These are phyloP conservation scores for Argyresthia albistria DNA, from an alignment of 2,888 invertebrate species.

Conservation along the genomic window DNA sequence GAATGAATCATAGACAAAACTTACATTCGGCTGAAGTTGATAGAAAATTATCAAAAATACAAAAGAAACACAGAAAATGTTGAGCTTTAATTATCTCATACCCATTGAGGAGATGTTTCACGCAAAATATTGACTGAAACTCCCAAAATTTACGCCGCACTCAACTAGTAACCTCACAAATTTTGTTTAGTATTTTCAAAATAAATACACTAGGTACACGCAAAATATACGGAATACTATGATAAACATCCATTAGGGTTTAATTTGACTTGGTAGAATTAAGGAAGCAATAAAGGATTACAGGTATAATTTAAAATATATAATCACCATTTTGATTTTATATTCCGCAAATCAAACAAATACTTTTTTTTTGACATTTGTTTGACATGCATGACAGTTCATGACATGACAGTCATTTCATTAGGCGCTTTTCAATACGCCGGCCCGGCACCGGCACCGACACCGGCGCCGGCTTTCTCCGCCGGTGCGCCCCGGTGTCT, in stretches of 20 bases:
- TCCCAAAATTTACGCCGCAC: constrained; percentile 7
- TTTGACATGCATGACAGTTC: no score
- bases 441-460: no score
- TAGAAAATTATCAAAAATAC: not conserved
- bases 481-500: no score
- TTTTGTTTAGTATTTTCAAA: constrained; percentile 17
- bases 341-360: constrained; percentile 5
- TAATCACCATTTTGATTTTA: constrained; percentile 53
- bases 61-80: not conserved
- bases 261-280: not conserved
- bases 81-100: not conserved
- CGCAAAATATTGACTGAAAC: not conserved
- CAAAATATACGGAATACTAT: constrained; percentile 26
- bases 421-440: no score
- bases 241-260: constrained; percentile 14
- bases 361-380: no score
- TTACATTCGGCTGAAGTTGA: no score
- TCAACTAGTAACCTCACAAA: constrained; percentile 14
- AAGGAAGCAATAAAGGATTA: constrained; percentile 27
- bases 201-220: constrained; percentile 21
- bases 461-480: no score
- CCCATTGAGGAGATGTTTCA: not conserved
- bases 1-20: constrained; percentile 1
- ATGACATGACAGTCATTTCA: no score
- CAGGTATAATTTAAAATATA: constrained; percentile 28